A percentile compares a stretch with the other conserved stretches of the same genome.
Evolutionary conservation across 1,140 invertebrate species (phyloP).

Genomic region (Zaprionus vittiger): DNA sequence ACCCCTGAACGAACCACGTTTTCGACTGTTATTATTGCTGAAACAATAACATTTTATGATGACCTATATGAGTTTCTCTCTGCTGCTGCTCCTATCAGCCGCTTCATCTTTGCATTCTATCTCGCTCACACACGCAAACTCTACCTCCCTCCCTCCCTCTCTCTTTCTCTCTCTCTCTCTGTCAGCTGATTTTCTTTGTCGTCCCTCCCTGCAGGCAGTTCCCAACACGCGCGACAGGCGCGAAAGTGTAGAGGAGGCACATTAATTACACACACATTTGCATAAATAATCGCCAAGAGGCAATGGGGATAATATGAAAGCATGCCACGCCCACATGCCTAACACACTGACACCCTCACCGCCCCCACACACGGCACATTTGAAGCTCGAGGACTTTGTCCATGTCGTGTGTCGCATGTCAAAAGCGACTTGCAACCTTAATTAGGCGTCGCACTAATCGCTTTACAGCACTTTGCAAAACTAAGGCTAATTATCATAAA

Average conservation of each 20-base stretch:
- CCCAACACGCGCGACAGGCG: constrained; percentile 16
- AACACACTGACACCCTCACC: not conserved
- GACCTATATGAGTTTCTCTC: not conserved
- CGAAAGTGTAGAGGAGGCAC: constrained; percentile 23
- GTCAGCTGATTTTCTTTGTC: not conserved
- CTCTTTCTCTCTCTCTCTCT: not conserved
- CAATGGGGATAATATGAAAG: not conserved
- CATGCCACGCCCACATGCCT: not conserved
- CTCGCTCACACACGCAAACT: not conserved
- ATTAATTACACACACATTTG: constrained; percentile 46
- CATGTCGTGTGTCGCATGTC: constrained; percentile 53
- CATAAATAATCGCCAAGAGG: constrained; percentile 31
- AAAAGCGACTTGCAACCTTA: constrained; percentile 68
- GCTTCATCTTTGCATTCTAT: not conserved
- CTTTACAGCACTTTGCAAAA: constrained; percentile 66
- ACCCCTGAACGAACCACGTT: not conserved
- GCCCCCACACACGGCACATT: not conserved
- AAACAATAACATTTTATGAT: constrained; percentile 73
- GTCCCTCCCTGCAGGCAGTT: not conserved
- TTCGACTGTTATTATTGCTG: constrained; percentile 55
- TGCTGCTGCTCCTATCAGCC: not conserved
- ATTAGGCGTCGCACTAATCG: constrained; percentile 76
- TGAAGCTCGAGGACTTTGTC: constrained; percentile 39
- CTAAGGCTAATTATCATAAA: constrained; percentile 79
- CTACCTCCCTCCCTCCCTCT: not conserved